These are phyloP conservation scores for Huso huso DNA, from an alignment of 2,797 vertebrate genomes.

Conservation along the genomic window DNA sequence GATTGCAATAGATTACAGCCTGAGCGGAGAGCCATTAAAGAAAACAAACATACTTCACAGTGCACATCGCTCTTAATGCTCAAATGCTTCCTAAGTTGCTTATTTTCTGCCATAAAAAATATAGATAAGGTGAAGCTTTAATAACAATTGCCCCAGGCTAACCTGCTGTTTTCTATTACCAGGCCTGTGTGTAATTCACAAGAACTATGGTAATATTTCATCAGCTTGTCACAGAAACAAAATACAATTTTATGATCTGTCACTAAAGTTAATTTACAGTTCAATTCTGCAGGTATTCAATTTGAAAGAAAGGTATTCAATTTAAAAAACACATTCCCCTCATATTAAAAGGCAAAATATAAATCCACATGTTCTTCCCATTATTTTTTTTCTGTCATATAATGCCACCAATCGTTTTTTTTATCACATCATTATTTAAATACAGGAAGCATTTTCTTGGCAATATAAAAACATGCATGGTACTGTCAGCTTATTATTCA, in stretches of 20 bases:
- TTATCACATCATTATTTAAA: too few species aligned
- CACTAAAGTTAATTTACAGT: slow-evolving; percentile 28
- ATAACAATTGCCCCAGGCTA: slow-evolving; percentile 11
- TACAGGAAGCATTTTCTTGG: too few species aligned
- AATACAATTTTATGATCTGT: slow-evolving; percentile 13
- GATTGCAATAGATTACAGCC: too few species aligned
- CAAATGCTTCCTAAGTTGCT: background rate
- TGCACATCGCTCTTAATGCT: background rate
- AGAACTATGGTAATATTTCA: background rate
- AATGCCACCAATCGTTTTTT: too few species aligned
- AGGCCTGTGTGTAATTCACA: slow-evolving; percentile 21
- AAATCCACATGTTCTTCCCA: too few species aligned
- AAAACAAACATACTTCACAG: background rate
- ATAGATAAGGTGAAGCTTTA: slow-evolving; percentile 4
- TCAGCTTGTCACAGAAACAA: slow-evolving; percentile 8
- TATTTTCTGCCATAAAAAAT: background rate
- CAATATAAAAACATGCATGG: too few species aligned
- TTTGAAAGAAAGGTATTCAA: background rate
- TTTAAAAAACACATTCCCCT: too few species aligned
- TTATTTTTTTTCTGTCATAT: too few species aligned
- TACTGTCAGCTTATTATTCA: too few species aligned
- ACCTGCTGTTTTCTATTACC: slow-evolving; percentile 21
- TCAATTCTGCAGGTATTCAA: slow-evolving; percentile 13
- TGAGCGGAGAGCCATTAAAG: too few species aligned
- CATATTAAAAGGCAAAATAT: too few species aligned